Evolutionary conservation across 2,113 vertebrate species (phyloP).

Genomic region (Nymphicus hollandicus): DNA sequence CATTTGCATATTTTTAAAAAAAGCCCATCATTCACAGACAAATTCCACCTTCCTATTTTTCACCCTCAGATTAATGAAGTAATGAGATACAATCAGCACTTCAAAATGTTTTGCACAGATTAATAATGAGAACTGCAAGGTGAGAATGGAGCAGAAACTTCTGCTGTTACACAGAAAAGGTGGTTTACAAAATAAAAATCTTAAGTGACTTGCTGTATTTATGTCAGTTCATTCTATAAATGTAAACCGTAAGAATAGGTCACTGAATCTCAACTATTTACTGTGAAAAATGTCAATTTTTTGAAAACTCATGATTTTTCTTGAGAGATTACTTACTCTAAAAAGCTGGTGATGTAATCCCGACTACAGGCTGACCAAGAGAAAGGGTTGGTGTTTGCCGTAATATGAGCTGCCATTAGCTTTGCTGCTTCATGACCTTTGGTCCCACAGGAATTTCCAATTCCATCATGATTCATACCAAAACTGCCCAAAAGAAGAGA

Average conservation of each 20-base stretch:
- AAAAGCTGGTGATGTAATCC: constrained; percentile 99
- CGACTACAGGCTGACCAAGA: constrained; percentile 99
- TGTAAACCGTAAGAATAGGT: neutral
- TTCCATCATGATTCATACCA: constrained; percentile 99
- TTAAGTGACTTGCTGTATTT: neutral
- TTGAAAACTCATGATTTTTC: constrained; percentile 55
- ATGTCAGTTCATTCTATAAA: neutral
- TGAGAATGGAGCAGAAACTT: neutral
- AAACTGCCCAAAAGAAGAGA: constrained; percentile 84
- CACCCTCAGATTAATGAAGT: neutral
- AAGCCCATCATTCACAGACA: neutral
- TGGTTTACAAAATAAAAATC: neutral
- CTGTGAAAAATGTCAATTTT: neutral
- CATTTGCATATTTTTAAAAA: neutral
- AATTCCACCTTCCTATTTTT: neutral
- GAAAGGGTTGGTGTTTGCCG: constrained; percentile 98
- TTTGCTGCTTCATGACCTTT: constrained; percentile 98
- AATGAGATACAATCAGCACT: neutral
- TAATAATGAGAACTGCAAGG: neutral
- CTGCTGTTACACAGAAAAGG: neutral
- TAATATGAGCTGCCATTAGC: constrained; percentile 98
- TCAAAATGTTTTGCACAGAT: neutral
- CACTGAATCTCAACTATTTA: neutral
- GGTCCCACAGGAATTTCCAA: constrained; percentile 97
- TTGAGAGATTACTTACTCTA: constrained; percentile 91